These are phyloP conservation scores for Lasioglossum marginatum DNA, from an alignment of 2,888 invertebrate genomes.

Conservation along the genomic window DNA sequence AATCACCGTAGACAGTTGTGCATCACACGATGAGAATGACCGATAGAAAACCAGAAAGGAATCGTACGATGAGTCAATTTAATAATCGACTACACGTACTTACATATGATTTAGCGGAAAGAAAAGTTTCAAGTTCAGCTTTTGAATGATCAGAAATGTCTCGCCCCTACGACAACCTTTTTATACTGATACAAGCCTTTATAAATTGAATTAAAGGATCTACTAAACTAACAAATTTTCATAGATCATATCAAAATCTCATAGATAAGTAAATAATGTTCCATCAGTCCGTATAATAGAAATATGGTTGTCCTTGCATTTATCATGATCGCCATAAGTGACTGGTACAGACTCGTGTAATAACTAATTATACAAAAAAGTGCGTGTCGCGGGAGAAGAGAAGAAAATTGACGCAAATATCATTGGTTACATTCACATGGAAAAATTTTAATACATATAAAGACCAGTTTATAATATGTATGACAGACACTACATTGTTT, in stretches of 20 bases:
- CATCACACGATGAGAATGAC: background rate
- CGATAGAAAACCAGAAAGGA: background rate
- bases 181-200: constrained; percentile 49
- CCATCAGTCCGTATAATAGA: constrained; percentile 28
- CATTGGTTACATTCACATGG: constrained; percentile 69
- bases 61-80: background rate
- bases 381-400: constrained; percentile 45
- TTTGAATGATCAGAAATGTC: background rate
- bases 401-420: constrained; percentile 55
- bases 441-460: constrained; percentile 76
- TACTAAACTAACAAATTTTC: constrained; percentile 33
- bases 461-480: constrained; percentile 78
- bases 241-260: constrained; percentile 33
- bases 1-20: background rate
- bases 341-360: constrained; percentile 55
- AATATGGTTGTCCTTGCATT: constrained; percentile 33
- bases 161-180: constrained; percentile 34
- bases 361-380: constrained; percentile 47
- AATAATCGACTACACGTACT: background rate
- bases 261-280: constrained; percentile 32
- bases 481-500: constrained; percentile 72
- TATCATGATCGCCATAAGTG: constrained; percentile 52
- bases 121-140: constrained; percentile 10
- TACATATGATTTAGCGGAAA: background rate
- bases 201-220: constrained; percentile 42